Evolutionary conservation across 2,888 invertebrate genomes (phyloP).

Genomic region (Cryptocephalus primarius): DNA sequence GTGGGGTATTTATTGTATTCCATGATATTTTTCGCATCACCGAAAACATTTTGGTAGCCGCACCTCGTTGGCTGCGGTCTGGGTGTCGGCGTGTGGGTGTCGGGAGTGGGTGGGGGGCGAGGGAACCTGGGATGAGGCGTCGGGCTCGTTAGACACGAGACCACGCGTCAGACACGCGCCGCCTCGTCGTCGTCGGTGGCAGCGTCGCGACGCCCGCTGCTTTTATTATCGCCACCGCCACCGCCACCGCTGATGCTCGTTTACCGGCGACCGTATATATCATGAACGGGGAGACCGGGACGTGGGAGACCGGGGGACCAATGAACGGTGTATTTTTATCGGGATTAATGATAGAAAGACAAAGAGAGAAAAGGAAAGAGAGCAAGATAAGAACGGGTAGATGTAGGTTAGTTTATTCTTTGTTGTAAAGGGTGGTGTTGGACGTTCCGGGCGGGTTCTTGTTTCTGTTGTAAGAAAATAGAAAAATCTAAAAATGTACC

Average conservation of each 20-base stretch:
- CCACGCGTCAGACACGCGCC: conserved; percentile 38
- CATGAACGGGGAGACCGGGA: conserved; percentile 26
- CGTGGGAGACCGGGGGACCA: conserved; percentile 8
- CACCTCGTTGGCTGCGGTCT: conserved; percentile 21
- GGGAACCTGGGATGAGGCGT: conserved; percentile 23
- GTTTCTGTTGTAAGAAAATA: too few relatives aligned
- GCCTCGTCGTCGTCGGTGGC: conserved; percentile 21
- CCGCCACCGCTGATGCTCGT: conserved; percentile 23
- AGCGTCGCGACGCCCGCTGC: conserved; percentile 7
- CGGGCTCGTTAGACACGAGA: conserved; percentile 38
- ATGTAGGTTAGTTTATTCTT: too few relatives aligned
- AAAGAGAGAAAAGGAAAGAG: too few relatives aligned
- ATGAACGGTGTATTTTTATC: not conserved
- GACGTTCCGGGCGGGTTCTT: not conserved
- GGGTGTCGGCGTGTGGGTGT: conserved; percentile 14
- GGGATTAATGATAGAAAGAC: too few relatives aligned
- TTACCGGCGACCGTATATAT: conserved; percentile 17
- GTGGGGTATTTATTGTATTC: too few relatives aligned
- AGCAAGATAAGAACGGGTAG: too few relatives aligned
- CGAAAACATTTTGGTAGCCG: conserved; percentile 22
- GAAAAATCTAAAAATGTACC: too few relatives aligned
- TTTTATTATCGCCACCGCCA: conserved; percentile 29
- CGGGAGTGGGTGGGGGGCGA: conserved; percentile 19
- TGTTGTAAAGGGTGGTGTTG: too few relatives aligned
- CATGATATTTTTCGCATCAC: too few relatives aligned